Percentiles rank a stretch among this genome's conserved stretches.
These are phyloP conservation scores for Empidonax alnorum DNA, from an alignment of 2,113 vertebrate species.

Conservation along the genomic window DNA sequence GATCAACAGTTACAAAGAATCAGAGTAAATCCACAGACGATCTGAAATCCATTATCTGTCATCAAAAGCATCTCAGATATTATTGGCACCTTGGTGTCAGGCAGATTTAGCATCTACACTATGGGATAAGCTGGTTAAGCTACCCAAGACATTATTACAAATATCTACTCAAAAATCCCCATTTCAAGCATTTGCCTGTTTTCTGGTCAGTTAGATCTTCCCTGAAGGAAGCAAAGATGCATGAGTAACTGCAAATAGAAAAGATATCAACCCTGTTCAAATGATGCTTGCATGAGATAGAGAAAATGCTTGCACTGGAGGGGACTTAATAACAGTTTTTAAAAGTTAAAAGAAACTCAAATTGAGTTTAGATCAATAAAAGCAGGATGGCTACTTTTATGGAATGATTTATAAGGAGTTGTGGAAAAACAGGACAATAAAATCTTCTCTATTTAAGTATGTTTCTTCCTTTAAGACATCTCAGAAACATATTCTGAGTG, in stretches of 20 bases:
- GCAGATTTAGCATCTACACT: background rate
- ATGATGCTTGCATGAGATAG: background rate
- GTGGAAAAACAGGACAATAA: constrained; percentile 52
- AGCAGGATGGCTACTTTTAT: constrained; percentile 58
- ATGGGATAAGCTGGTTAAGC: background rate
- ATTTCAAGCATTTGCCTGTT: background rate
- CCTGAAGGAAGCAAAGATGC: background rate
- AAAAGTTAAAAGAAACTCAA: constrained; percentile 57
- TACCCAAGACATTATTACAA: background rate
- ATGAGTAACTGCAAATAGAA: background rate
- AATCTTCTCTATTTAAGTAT: constrained; percentile 25
- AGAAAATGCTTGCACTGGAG: constrained; percentile 5
- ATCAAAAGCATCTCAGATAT: background rate
- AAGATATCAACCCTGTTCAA: background rate
- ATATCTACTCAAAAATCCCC: background rate
- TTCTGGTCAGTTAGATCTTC: background rate
- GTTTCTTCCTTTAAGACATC: constrained; percentile 33
- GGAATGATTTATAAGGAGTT: constrained; percentile 65
- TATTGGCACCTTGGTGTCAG: background rate
- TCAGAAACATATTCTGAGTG: constrained; percentile 42
- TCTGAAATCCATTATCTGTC: background rate
- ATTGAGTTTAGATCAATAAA: constrained; percentile 68
- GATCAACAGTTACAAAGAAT: background rate
- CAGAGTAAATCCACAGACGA: background rate
- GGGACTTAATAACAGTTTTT: constrained; percentile 10